These are phyloP conservation scores for Agrotis puta DNA, from an alignment of 2,888 invertebrate genomes.

Conservation along the genomic window DNA sequence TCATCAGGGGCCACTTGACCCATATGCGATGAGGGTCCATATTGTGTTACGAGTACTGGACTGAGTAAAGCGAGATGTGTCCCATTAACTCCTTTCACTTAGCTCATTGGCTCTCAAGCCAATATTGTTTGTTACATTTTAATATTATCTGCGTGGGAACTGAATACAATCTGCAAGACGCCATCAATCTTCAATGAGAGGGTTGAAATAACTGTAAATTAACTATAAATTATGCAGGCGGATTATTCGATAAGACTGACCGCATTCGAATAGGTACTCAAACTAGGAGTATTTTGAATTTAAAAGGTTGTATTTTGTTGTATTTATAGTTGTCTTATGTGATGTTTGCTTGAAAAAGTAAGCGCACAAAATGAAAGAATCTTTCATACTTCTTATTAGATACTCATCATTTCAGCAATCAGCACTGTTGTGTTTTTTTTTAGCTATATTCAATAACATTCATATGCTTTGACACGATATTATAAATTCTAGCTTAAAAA, in stretches of 20 bases:
- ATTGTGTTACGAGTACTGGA: constrained; percentile 77
- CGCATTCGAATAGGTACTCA: too few relatives aligned
- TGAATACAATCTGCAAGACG: constrained; percentile 3
- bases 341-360: too few relatives aligned
- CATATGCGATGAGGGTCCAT: constrained; percentile 72
- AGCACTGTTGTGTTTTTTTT: background rate
- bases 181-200: background rate
- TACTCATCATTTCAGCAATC: too few relatives aligned
- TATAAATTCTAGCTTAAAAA: too few relatives aligned
- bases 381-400: too few relatives aligned
- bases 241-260: too few relatives aligned
- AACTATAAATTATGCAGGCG: too few relatives aligned
- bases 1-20: constrained; percentile 77
- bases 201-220: background rate
- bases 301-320: too few relatives aligned
- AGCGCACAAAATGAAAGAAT: too few relatives aligned
- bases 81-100: constrained; percentile 77
- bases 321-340: too few relatives aligned
- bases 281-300: too few relatives aligned
- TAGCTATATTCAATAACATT: background rate
- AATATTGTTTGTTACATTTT: constrained; percentile 65
- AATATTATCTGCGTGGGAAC: constrained; percentile 34
- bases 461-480: too few relatives aligned
- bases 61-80: constrained; percentile 74
- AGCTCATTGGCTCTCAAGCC: constrained; percentile 64